These are phyloP conservation scores for Atherinosoma microstoma DNA, from an alignment of 2,797 vertebrate species.

Conservation along the genomic window DNA sequence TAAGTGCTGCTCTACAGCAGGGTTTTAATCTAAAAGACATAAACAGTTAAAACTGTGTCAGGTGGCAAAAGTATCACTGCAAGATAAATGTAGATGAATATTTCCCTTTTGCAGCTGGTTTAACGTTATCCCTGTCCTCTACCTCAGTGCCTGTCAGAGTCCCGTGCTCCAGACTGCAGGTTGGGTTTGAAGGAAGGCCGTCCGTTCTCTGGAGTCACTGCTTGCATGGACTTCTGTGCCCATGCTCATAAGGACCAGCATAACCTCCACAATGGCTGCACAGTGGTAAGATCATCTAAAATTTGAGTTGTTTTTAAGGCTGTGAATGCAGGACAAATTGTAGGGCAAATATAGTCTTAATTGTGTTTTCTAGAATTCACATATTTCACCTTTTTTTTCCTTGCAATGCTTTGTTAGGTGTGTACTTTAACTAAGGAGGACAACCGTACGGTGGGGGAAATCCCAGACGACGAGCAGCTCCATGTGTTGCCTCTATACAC, in stretches of 20 bases:
- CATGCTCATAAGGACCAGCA: constrained; percentile 99
- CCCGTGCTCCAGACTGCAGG: constrained; percentile 90
- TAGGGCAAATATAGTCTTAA: not conserved
- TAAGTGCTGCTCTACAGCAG: not conserved
- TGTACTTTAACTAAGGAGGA: constrained; percentile 98
- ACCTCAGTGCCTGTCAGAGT: constrained; percentile 89
- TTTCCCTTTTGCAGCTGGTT: not conserved
- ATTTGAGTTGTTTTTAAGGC: not conserved
- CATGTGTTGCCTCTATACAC: constrained; percentile 98
- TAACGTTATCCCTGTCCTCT: constrained; percentile 16
- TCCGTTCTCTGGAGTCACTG: constrained; percentile 96
- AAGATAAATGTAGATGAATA: not conserved
- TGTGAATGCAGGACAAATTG: not conserved
- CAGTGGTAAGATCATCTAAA: constrained; percentile 87
- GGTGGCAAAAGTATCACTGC: not conserved
- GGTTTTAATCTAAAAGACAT: not conserved
- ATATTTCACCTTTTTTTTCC: not conserved
- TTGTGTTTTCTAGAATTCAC: not conserved
- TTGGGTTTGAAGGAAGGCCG: constrained; percentile 93
- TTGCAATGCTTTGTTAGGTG: constrained; percentile 81
- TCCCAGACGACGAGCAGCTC: constrained; percentile 95
- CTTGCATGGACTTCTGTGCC: constrained; percentile 99
- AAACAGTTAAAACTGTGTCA: not conserved
- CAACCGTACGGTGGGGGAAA: constrained; percentile 90
- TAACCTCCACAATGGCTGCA: constrained; percentile 98